phyloP scores from a whole-genome alignment of 2,797 vertebrate species.

The Eulemur rubriventer region DNA sequence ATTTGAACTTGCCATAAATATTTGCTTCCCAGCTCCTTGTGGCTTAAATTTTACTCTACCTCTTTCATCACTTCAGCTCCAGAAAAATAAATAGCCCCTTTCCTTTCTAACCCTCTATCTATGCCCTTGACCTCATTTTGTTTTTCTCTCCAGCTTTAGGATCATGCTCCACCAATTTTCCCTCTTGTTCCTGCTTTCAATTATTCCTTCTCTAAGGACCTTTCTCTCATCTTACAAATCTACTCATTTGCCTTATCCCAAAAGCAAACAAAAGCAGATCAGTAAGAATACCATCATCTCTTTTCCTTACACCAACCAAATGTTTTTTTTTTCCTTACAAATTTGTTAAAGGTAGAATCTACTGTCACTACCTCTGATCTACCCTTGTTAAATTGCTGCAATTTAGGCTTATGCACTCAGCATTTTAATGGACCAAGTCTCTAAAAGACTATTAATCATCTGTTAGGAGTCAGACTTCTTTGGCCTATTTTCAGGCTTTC shows the following conservation, averaged over 20 bases:
- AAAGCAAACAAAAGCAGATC: not conserved
- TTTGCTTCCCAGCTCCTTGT: not conserved
- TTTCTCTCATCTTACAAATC: not conserved
- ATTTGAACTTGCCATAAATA: not conserved
- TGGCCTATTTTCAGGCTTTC: conserved; percentile 9
- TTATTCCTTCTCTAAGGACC: not conserved
- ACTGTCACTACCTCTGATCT: not conserved
- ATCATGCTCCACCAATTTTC: not conserved
- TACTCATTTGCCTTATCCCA: not conserved
- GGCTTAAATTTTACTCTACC: not conserved
- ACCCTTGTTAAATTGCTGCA: not conserved
- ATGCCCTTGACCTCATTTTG: not conserved
- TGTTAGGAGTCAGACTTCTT: not conserved
- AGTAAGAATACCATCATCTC: not conserved
- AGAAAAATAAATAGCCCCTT: not conserved
- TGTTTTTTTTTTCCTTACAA: not conserved
- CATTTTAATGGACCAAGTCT: not conserved
- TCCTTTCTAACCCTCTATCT: not conserved
- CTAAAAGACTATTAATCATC: not conserved
- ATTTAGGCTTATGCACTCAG: not conserved
- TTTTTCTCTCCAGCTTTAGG: not conserved
- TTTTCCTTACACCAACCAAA: not conserved
- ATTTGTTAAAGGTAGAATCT: not conserved
- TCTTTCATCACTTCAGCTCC: not conserved
- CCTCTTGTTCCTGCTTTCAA: not conserved